phyloP scores from a whole-genome alignment of 2,797 vertebrate genomes.

The Peromyscus nudipes region DNA sequence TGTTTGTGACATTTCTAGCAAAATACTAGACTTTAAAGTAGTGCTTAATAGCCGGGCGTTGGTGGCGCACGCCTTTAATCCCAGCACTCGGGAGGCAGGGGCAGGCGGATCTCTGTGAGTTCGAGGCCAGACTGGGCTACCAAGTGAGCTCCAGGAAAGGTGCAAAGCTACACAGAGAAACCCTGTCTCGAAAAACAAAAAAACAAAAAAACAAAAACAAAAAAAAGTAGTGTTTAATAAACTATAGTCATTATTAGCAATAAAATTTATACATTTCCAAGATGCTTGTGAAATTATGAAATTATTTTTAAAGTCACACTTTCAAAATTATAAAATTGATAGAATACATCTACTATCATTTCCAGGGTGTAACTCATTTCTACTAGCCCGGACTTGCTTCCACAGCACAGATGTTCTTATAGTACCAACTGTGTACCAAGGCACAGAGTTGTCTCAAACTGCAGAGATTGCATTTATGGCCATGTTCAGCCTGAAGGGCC shows the following conservation, averaged over 20 bases:
- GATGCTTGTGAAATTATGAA: neutral
- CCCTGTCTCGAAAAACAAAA: too few species aligned
- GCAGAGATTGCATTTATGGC: neutral
- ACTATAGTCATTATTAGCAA: neutral
- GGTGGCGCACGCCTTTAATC: too few species aligned
- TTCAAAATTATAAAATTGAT: neutral
- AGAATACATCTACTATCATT: neutral
- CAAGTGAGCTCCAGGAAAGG: too few species aligned
- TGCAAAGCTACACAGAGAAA: too few species aligned
- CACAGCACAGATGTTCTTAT: neutral
- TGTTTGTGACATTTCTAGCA: conserved; percentile 4
- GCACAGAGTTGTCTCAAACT: neutral
- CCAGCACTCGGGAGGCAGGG: too few species aligned
- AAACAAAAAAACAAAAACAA: too few species aligned
- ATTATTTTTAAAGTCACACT: conserved; percentile 4
- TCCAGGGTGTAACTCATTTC: neutral
- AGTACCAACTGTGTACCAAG: neutral
- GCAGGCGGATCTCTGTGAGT: too few species aligned
- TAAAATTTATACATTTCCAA: conserved; percentile 16
- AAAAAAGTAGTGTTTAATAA: conserved; percentile 43
- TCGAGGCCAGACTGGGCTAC: too few species aligned
- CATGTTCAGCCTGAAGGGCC: neutral
- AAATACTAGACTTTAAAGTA: neutral
- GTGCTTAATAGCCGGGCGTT: conserved; percentile 21
- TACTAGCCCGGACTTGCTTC: neutral